phyloP scores from a whole-genome alignment of 1,140 invertebrate species.

The Chionoecetes opilio region DNA sequence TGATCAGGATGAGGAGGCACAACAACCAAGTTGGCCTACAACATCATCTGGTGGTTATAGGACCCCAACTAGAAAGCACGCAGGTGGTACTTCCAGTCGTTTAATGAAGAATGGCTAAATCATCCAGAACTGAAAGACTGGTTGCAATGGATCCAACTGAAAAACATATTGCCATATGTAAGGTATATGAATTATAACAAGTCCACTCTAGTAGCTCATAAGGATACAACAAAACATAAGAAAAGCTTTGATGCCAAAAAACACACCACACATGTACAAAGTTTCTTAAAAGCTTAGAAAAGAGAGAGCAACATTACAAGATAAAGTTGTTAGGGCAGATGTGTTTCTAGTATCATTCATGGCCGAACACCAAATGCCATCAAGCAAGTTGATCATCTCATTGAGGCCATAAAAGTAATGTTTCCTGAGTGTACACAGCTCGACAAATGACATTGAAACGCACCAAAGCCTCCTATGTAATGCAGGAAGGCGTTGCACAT shows the following conservation, averaged over 20 bases:
- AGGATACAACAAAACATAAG: conserved; percentile 33
- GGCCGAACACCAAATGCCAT: conserved; percentile 47
- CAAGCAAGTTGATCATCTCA: conserved; percentile 58
- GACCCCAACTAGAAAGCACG: conserved; percentile 7
- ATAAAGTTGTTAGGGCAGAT: conserved; percentile 66
- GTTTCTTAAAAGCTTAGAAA: conserved; percentile 33
- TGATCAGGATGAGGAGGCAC: too few relatives aligned
- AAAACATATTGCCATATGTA: conserved; percentile 6
- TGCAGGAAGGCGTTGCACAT: conserved; percentile 72
- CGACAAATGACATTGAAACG: conserved; percentile 53
- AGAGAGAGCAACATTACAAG: not conserved
- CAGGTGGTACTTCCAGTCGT: conserved; percentile 39
- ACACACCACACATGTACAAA: not conserved
- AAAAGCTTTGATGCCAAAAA: not conserved
- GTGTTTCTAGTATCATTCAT: conserved; percentile 41
- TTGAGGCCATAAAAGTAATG: conserved; percentile 9
- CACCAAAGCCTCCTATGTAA: conserved; percentile 59
- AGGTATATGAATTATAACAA: conserved; percentile 31
- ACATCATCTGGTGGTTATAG: too few relatives aligned
- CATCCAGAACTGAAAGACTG: conserved; percentile 43
- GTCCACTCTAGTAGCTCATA: not conserved
- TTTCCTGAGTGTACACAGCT: conserved; percentile 62
- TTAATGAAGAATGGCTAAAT: conserved; percentile 22
- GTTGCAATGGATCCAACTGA: conserved; percentile 33
- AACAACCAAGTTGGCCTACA: too few relatives aligned